phyloP scores from a whole-genome alignment of 2,113 vertebrate genomes.

The Menidia beryllina region DNA sequence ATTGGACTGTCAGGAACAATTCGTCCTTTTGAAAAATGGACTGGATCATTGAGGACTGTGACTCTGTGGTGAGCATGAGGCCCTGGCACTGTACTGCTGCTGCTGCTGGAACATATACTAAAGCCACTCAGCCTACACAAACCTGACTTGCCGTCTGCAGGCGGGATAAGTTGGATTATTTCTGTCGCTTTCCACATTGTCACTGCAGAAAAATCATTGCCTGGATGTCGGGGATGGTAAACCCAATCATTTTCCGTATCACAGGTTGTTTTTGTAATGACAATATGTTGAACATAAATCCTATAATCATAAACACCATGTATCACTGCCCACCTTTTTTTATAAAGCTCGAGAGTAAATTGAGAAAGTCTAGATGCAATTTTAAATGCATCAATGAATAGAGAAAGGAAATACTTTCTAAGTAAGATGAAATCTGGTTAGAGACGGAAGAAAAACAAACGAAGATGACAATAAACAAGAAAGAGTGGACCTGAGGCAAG shows the following conservation, averaged over 20 bases:
- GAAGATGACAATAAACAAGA: conserved; percentile 22
- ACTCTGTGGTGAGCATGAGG: conserved; percentile 62
- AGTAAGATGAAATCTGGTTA: conserved; percentile 6
- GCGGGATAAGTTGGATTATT: conserved; percentile 12
- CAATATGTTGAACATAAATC: too few relatives aligned
- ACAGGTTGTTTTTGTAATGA: conserved; percentile 46
- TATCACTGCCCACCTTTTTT: conserved; percentile 7
- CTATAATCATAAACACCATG: not conserved
- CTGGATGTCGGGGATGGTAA: conserved; percentile 53
- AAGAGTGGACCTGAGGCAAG: conserved; percentile 1
- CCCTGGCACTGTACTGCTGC: conserved; percentile 39
- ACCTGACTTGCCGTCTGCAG: conserved; percentile 33
- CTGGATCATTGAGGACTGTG: conserved; percentile 76
- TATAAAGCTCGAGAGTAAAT: conserved; percentile 1
- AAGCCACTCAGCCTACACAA: conserved; percentile 32
- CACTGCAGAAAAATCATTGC: conserved; percentile 45
- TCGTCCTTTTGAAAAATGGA: conserved; percentile 83
- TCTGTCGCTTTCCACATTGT: conserved; percentile 4
- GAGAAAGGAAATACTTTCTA: conserved; percentile 2
- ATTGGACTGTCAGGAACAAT: conserved; percentile 83
- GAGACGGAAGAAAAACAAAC: too few relatives aligned
- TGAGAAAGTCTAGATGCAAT: not conserved
- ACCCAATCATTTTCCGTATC: conserved; percentile 44
- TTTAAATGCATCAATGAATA: not conserved
- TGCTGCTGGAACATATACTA: conserved; percentile 55